phyloP scores from a whole-genome alignment of 2,113 vertebrate species.

The Hipposideros armiger region DNA sequence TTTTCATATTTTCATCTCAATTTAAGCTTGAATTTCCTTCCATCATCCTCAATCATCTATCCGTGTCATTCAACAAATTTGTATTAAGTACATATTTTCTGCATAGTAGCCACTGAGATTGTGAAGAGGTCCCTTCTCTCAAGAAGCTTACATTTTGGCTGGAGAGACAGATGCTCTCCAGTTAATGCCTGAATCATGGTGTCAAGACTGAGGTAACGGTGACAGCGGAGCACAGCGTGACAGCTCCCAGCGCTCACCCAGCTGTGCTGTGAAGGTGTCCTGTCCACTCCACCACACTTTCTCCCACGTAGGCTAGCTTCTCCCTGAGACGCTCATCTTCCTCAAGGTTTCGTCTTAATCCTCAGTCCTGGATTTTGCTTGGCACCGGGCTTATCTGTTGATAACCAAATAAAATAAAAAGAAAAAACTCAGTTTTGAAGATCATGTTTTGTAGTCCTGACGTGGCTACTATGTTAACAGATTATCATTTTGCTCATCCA shows the following conservation, averaged over 20 bases:
- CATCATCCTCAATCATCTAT: background rate
- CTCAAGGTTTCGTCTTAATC: background rate
- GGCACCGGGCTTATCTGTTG: background rate
- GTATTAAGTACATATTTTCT: too few species aligned
- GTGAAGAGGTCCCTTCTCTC: background rate
- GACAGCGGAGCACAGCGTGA: fast-evolving
- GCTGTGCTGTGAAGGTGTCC: background rate
- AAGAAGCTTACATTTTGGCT: background rate
- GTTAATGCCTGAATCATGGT: fast-evolving
- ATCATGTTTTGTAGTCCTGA: background rate
- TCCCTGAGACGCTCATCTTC: background rate
- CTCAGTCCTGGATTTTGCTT: background rate
- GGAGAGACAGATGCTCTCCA: background rate
- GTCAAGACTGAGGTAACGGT: background rate
- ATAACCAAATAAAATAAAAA: background rate
- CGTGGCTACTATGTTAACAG: background rate
- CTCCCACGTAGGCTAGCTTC: background rate
- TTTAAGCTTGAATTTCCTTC: background rate
- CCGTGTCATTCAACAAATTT: background rate
- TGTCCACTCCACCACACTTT: fast-evolving
- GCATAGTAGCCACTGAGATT: background rate
- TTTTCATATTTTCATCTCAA: background rate
- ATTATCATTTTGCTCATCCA: fast-evolving
- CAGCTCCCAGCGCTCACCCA: fast-evolving
- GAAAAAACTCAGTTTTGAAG: background rate